Base-by-base conservation (phyloP, 2,888 invertebrate genomes). In the Spialia ferax region DNA sequence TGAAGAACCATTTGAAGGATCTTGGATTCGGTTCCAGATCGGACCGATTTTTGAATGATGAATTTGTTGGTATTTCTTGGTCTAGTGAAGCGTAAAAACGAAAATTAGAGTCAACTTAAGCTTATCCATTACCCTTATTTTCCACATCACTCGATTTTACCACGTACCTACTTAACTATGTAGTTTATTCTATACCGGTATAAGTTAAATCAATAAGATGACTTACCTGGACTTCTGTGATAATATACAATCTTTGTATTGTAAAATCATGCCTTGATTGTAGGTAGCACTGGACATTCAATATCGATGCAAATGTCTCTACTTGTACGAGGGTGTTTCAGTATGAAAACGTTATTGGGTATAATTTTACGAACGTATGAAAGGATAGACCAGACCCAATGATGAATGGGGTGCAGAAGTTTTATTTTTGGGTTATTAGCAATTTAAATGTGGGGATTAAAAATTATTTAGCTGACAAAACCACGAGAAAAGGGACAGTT, bases 241-340 rank as follows among this genome's bases (percentile, higher is more conserved):
- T 2, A 26, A 45, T 45, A 48, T 11, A n/a, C 84, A 79, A 15
- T 89, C 86, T 86, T 38, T 88, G 87, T 0, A 38, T 59, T 82
- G 83, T 88, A 88, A 90, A 88, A 86, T 85, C 87, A 89, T 88
- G 88, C 88, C 87, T 83, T 86, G 84, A 90, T 89, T 84, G 86
- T 84, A 81, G 79, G 75, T 80, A 74, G 76, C 78, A 78, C 82
- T 83, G 90, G 92, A 91, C 92, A 91, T 91, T 87, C 90, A 93
- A 93, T 93, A 93, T 91, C 88, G 84, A 93, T 93, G 92, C 91
- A 89, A 93, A 93, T 92, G 82, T 84, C 85, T 85, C 79, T 72
- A 66, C 67, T 76, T 26, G 56, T 63, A 75, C 76, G 78, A 74
- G 80, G 77, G 75, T 70, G 72, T 68, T 54, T 61, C 56, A 56